These are phyloP conservation scores for Barbus barbus DNA, from an alignment of 2,113 vertebrate species.

Conservation along the genomic window DNA sequence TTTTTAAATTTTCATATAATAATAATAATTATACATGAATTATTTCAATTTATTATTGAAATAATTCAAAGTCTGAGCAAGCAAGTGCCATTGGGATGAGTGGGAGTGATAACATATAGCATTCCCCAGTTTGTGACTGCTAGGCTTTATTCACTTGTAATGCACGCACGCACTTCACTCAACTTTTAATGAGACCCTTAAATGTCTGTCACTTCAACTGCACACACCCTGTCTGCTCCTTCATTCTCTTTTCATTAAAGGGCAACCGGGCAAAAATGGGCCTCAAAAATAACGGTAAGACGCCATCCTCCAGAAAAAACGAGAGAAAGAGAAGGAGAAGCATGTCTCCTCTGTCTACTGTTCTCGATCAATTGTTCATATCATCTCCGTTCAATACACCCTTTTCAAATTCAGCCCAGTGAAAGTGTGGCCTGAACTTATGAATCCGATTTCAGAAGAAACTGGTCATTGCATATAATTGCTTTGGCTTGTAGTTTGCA, in stretches of 20 bases:
- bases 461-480: slow-evolving; percentile 20
- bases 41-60: too few relatives aligned
- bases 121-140: too few relatives aligned
- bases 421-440: slow-evolving; percentile 1
- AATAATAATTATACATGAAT: too few relatives aligned
- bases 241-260: slow-evolving; percentile 16
- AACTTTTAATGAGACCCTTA: slow-evolving; percentile 5
- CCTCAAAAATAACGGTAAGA: background rate
- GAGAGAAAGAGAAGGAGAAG: background rate
- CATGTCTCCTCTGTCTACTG: slow-evolving; percentile 20
- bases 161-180: background rate
- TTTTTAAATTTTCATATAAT: too few relatives aligned
- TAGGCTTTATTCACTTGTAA: too few relatives aligned
- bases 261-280: background rate
- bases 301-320: background rate
- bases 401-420: background rate
- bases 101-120: too few relatives aligned
- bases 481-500: slow-evolving; percentile 33
- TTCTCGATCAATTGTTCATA: slow-evolving; percentile 30
- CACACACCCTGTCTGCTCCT: background rate
- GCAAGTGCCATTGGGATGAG: too few relatives aligned
- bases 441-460: slow-evolving; percentile 3
- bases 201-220: background rate
- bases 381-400: slow-evolving; percentile 12
- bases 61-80: too few relatives aligned